These are phyloP conservation scores for Cyanoramphus novaezelandiae DNA, from an alignment of 2,113 vertebrate genomes.

Conservation along the genomic window DNA sequence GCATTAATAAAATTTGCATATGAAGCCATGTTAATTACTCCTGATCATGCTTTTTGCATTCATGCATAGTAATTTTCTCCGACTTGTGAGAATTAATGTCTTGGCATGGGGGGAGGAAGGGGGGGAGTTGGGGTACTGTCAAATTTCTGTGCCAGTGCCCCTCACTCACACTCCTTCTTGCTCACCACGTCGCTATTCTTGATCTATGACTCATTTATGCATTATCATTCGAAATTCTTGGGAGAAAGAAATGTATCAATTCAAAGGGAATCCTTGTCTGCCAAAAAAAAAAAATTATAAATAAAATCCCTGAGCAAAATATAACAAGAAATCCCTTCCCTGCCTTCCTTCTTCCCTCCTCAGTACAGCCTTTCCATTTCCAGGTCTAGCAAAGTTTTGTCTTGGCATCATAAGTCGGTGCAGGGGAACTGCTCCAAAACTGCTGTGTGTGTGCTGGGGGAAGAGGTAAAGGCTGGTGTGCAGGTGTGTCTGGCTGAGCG, in stretches of 20 bases:
- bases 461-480: not conserved
- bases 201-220: constrained; percentile 77
- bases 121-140: constrained; percentile 75
- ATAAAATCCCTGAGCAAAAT: constrained; percentile 2
- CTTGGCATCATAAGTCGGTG: not conserved
- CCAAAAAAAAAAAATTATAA: not conserved
- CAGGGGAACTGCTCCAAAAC: not conserved
- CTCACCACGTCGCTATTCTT: constrained; percentile 64
- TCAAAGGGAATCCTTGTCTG: constrained; percentile 68
- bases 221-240: constrained; percentile 71
- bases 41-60: constrained; percentile 99
- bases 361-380: not conserved
- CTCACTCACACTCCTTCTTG: constrained; percentile 63
- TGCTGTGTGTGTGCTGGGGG: not conserved
- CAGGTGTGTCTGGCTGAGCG: not conserved
- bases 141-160: constrained; percentile 78
- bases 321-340: not conserved
- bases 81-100: constrained; percentile 99
- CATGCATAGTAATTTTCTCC: constrained; percentile 99
- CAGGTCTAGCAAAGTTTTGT: not conserved
- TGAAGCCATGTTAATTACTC: constrained; percentile 99
- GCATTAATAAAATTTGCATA: constrained; percentile 99
- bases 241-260: constrained; percentile 72
- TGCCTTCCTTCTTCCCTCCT: not conserved
- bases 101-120: constrained; percentile 83